Evolutionary conservation across 2,113 vertebrate species (phyloP).

Genomic region (Excalfactoria chinensis): DNA sequence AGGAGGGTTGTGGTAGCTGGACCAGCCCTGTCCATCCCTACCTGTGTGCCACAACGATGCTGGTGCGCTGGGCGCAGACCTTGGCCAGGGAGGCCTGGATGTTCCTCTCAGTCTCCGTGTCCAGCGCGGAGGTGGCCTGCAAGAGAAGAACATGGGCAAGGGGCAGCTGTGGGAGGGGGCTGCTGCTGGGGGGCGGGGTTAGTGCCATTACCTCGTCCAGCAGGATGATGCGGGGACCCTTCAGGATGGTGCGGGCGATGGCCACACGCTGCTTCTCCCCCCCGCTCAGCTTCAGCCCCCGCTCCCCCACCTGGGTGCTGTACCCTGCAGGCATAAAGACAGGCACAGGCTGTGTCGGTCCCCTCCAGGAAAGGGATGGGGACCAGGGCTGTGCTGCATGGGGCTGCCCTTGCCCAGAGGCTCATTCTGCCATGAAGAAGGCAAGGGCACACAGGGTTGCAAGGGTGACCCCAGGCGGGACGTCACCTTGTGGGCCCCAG

Average conservation of each 20-base stretch:
- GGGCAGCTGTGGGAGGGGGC: background rate
- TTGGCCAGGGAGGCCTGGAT: conserved; percentile 93
- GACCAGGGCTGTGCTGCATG: background rate
- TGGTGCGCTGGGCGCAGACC: conserved; percentile 90
- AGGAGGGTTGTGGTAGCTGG: background rate
- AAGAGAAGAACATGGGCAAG: background rate
- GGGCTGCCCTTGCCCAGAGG: background rate
- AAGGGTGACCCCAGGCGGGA: fast-evolving
- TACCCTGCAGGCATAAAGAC: conserved; percentile 82
- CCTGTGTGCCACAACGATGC: conserved; percentile 95
- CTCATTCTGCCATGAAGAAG: background rate
- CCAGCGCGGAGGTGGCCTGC: conserved; percentile 92
- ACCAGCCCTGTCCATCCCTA: conserved; percentile 43
- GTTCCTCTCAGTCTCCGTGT: conserved; percentile 93
- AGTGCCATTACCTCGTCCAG: conserved; percentile 88
- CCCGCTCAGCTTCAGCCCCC: conserved; percentile 95
- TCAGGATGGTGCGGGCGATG: conserved; percentile 95
- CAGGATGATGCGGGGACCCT: conserved; percentile 90
- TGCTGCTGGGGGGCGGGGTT: background rate
- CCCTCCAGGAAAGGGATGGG: background rate
- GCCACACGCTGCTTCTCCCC: conserved; percentile 97
- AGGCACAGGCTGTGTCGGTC: background rate
- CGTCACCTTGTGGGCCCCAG: too few species aligned
- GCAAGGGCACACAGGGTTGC: background rate
- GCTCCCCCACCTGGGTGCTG: conserved; percentile 91